phyloP scores from a whole-genome alignment of 2,888 invertebrate genomes.

The Ellobium chinense region DNA sequence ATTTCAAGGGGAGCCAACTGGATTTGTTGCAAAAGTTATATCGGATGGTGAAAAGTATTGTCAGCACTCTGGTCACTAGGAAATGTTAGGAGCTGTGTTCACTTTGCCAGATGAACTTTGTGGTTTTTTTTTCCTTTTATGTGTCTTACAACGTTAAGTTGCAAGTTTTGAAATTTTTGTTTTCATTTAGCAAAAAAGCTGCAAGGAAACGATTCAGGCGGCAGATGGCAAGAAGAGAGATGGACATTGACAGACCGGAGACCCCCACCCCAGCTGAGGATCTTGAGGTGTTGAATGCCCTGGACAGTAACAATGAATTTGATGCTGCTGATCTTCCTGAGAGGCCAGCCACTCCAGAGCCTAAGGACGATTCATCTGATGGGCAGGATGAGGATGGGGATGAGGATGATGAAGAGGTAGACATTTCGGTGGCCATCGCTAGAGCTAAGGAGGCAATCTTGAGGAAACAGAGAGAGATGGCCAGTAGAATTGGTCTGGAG shows the following conservation, averaged over 20 bases:
- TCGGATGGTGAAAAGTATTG: no score
- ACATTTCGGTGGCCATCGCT: conserved; percentile 41
- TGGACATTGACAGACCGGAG: conserved; percentile 39
- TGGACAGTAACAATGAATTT: conserved; percentile 48
- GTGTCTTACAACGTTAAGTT: no score
- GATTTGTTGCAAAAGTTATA: no score
- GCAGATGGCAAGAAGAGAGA: background rate
- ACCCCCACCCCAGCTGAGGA: conserved; percentile 29
- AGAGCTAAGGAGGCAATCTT: conserved; percentile 43
- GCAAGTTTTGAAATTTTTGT: background rate
- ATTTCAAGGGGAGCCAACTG: no score
- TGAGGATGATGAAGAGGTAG: conserved; percentile 36
- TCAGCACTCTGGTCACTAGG: no score
- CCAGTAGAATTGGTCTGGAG: background rate
- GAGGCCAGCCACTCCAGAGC: conserved; percentile 46
- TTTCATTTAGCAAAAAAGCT: conserved; percentile 38
- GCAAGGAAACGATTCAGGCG: conserved; percentile 14
- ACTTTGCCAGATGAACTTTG: background rate
- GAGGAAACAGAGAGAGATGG: conserved; percentile 35
- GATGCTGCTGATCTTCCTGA: conserved; percentile 51
- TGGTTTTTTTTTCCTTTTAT: background rate
- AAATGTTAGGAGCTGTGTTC: background rate
- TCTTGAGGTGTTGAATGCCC: conserved; percentile 30
- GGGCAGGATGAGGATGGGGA: conserved; percentile 18
- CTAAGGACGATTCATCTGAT: conserved; percentile 42